Conservation (phyloP, 1,140 invertebrate species). For the Drosophila tani region DNA sequence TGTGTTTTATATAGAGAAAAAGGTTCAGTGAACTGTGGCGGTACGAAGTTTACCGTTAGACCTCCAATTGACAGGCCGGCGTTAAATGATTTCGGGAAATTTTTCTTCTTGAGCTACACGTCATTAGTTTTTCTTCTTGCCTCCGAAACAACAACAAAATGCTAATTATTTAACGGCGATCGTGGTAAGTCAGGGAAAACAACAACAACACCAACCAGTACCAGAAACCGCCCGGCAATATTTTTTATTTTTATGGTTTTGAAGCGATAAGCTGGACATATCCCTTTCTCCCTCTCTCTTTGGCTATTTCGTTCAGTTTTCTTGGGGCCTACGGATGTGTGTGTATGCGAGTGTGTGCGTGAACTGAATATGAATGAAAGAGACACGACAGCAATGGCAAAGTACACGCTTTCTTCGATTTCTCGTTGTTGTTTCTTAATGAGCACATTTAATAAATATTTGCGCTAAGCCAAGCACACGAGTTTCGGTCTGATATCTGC, state of each 20-base stretch:
- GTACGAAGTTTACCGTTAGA: constrained; percentile 37
- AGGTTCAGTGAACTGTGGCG: constrained; percentile 48
- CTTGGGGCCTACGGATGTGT: constrained; percentile 1
- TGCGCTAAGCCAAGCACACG: constrained; percentile 46
- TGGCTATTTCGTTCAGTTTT: constrained; percentile 28
- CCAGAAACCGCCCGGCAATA: constrained; percentile 42
- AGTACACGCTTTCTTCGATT: constrained; percentile 77
- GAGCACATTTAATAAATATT: constrained; percentile 39
- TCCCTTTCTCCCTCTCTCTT: constrained; percentile 9
- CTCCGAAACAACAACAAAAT: constrained; percentile 23
- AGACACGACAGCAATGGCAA: constrained; percentile 73
- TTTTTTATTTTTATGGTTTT: constrained; percentile 31
- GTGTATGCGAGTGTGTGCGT: constrained; percentile 31
- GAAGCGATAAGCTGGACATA: constrained; percentile 38
- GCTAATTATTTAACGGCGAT: constrained; percentile 37
- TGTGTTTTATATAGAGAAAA: constrained; percentile 12
- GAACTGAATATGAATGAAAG: constrained; percentile 77
- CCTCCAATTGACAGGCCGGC: constrained; percentile 58
- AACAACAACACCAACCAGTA: constrained; percentile 14
- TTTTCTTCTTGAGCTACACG: constrained; percentile 51
- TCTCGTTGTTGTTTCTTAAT: constrained; percentile 32
- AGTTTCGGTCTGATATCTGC: constrained; percentile 21
- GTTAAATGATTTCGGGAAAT: constrained; percentile 63
- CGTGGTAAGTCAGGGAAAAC: constrained; percentile 11
- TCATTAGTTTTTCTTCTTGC: constrained; percentile 58